phyloP scores from a whole-genome alignment of 2,797 vertebrate genomes.

The Brachyalestes nurse region DNA sequence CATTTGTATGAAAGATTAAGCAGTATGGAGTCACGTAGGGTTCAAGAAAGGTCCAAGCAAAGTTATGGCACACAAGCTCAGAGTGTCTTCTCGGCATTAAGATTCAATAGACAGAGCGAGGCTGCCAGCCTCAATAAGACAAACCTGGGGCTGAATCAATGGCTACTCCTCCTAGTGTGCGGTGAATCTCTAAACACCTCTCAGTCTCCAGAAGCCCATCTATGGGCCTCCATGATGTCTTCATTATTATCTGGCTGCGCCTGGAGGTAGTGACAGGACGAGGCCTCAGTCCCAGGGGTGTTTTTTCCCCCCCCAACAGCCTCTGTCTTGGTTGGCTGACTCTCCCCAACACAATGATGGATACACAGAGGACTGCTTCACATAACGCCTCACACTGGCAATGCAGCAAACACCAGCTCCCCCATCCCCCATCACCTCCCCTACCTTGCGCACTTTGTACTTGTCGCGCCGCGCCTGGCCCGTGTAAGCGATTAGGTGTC shows the following conservation, averaged over 20 bases:
- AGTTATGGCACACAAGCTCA: neutral
- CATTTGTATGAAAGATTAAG: neutral
- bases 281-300: slow-evolving; percentile 67
- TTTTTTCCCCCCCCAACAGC: slow-evolving; percentile 56
- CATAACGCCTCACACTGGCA: slow-evolving; percentile 64
- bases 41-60: slow-evolving; percentile 2
- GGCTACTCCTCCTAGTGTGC: slow-evolving; percentile 56
- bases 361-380: slow-evolving; percentile 69
- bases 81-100: slow-evolving; percentile 43
- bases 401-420: slow-evolving; percentile 21
- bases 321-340: slow-evolving; percentile 63
- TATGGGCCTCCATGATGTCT: slow-evolving; percentile 71
- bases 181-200: slow-evolving; percentile 60
- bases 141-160: slow-evolving; percentile 67
- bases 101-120: slow-evolving; percentile 57
- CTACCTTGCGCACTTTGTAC: slow-evolving; percentile 55
- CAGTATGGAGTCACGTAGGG: neutral
- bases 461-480: slow-evolving; percentile 37
- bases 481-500: slow-evolving; percentile 58
- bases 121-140: slow-evolving; percentile 62
- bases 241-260: slow-evolving; percentile 71
- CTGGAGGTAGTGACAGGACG: slow-evolving; percentile 66
- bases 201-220: slow-evolving; percentile 67
- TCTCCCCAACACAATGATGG: slow-evolving; percentile 72
- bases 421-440: neutral